These are phyloP conservation scores for Neoascia interrupta DNA, from an alignment of 2,888 invertebrate species.

Conservation along the genomic window DNA sequence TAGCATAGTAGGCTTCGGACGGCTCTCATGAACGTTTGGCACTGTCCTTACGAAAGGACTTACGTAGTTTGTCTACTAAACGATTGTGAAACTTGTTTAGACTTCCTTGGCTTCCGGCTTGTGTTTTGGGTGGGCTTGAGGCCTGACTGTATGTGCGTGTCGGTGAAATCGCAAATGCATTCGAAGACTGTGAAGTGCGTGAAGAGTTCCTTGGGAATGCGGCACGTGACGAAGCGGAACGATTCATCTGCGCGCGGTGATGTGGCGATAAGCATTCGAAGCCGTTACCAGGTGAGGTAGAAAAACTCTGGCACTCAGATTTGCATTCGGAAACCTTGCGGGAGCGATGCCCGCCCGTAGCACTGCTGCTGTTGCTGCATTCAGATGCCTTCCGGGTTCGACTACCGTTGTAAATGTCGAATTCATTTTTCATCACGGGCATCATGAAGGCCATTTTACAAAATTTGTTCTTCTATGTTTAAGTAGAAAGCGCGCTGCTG, in stretches of 20 bases:
- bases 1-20: slow-evolving; percentile 51
- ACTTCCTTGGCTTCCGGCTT: slow-evolving; percentile 82
- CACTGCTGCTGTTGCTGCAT: slow-evolving; percentile 81
- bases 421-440: slow-evolving; percentile 96
- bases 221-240: slow-evolving; percentile 80
- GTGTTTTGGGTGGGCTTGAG: slow-evolving; percentile 81
- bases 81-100: slow-evolving; percentile 87
- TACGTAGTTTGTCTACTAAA: slow-evolving; percentile 86
- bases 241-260: slow-evolving; percentile 79
- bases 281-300: slow-evolving; percentile 84
- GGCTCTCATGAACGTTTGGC: slow-evolving; percentile 77
- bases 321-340: slow-evolving; percentile 83
- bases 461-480: background rate
- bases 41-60: slow-evolving; percentile 82
- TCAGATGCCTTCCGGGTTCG: slow-evolving; percentile 89
- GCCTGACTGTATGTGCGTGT: slow-evolving; percentile 79
- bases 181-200: slow-evolving; percentile 82
- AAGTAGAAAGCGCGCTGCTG: background rate
- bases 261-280: slow-evolving; percentile 80
- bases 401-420: slow-evolving; percentile 92
- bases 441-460: slow-evolving; percentile 96
- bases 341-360: slow-evolving; percentile 79
- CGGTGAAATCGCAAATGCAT: slow-evolving; percentile 83
- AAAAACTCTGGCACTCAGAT: slow-evolving; percentile 84
- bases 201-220: slow-evolving; percentile 83